phyloP scores from a whole-genome alignment of 2,113 vertebrate species.

The Dermatemys mawii region DNA sequence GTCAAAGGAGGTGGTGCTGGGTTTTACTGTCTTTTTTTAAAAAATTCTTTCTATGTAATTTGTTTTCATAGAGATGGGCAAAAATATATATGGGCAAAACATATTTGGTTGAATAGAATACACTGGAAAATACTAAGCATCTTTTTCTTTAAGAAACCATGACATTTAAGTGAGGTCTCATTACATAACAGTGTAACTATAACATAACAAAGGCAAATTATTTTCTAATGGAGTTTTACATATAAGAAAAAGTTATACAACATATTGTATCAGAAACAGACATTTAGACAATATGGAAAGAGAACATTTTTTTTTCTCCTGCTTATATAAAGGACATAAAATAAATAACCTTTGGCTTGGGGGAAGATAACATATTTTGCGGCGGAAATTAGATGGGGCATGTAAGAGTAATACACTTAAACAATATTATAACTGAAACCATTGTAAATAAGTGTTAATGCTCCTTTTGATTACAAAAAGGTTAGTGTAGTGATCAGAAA shows the following conservation, averaged over 20 bases:
- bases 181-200: accelerated
- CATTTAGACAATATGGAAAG: neutral
- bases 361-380: neutral
- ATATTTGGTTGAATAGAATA: neutral
- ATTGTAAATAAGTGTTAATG: neutral
- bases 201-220: neutral
- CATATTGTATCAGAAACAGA: neutral
- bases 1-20: neutral
- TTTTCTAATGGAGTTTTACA: neutral
- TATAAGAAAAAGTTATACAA: neutral
- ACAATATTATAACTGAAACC: neutral
- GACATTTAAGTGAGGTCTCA: neutral
- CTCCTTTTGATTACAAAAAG: neutral
- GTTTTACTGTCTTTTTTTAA: neutral
- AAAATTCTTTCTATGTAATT: slow-evolving; percentile 47
- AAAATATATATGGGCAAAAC: slow-evolving; percentile 10
- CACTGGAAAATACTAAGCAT: neutral
- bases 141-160: neutral
- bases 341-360: neutral
- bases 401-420: neutral
- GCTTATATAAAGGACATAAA: neutral
- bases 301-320: neutral
- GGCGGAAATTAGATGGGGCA: neutral
- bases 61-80: slow-evolving; percentile 46
- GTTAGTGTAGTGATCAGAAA: neutral